Evolutionary conservation across 2,113 vertebrate genomes (phyloP).

Genomic region (Hydrochoerus hydrochaeris): DNA sequence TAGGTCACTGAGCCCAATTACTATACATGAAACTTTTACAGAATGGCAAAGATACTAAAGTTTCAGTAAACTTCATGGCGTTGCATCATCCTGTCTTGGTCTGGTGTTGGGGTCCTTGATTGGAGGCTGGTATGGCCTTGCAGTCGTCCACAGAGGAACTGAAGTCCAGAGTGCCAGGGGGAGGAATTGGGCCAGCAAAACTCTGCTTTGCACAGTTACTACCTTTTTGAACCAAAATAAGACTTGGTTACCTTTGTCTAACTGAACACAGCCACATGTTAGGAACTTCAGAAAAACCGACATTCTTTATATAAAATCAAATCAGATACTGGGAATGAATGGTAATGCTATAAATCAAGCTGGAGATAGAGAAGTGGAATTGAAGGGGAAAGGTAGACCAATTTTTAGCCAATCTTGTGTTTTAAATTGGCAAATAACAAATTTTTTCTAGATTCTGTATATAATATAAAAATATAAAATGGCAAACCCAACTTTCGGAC

Average conservation of each 20-base stretch:
- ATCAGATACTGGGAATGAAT: not conserved
- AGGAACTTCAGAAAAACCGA: not conserved
- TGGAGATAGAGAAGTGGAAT: not conserved
- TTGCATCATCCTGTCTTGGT: not conserved
- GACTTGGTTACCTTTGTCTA: not conserved
- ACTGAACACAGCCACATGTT: not conserved
- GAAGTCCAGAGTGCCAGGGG: not conserved
- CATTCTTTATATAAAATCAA: not conserved
- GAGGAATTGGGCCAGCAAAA: not conserved
- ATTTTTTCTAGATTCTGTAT: not conserved
- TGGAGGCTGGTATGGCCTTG: not conserved
- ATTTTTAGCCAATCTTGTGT: not conserved
- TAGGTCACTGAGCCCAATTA: not conserved
- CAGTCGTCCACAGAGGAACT: not conserved
- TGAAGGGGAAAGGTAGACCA: not conserved
- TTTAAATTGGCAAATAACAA: not conserved
- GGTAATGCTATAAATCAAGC: slow-evolving; percentile 3
- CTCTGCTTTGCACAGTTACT: not conserved
- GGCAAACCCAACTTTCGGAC: not conserved
- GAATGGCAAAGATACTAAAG: not conserved
- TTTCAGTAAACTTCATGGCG: not conserved
- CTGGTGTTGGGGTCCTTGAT: not conserved
- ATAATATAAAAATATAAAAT: not conserved
- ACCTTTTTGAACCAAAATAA: not conserved
- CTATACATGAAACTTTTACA: not conserved